These are phyloP conservation scores for Rhaphigaster nebulosa DNA, from an alignment of 2,888 invertebrate species.

Conservation along the genomic window DNA sequence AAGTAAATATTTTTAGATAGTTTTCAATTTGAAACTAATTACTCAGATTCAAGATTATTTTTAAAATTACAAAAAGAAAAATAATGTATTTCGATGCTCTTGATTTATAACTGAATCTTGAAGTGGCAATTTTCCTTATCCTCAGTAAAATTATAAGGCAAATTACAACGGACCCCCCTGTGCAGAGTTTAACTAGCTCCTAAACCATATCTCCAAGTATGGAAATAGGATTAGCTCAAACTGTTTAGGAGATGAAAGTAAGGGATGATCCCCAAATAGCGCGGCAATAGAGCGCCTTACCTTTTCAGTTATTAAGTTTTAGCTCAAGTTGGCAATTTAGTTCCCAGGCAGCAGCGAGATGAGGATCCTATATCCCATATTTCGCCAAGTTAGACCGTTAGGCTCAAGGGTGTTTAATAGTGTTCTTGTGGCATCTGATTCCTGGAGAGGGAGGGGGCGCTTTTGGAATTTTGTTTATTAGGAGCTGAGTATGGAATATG, in stretches of 20 bases:
- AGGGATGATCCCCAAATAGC: not conserved
- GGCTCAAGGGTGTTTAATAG: not conserved
- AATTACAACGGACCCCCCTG: not conserved
- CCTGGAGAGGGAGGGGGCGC: not conserved
- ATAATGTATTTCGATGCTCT: not conserved
- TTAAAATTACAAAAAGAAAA: not conserved
- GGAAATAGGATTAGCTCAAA: constrained; percentile 29
- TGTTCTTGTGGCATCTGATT: not conserved
- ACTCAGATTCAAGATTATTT: too few relatives aligned
- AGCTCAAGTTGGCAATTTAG: constrained; percentile 33
- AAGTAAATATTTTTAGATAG: too few relatives aligned
- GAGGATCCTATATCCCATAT: not conserved
- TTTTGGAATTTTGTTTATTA: not conserved
- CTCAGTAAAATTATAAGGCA: not conserved
- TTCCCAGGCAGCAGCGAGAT: not conserved
- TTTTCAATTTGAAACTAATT: too few relatives aligned
- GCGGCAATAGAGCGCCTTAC: not conserved
- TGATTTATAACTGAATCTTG: not conserved
- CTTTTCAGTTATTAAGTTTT: constrained; percentile 31
- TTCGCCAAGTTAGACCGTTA: constrained; percentile 32
- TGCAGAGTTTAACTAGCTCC: not conserved
- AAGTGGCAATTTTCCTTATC: not conserved
- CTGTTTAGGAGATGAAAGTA: not conserved
- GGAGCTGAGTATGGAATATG: not conserved
- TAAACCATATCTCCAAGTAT: constrained; percentile 4